These are phyloP conservation scores for Synergus itoensis DNA, from an alignment of 2,888 invertebrate genomes.

Conservation along the genomic window DNA sequence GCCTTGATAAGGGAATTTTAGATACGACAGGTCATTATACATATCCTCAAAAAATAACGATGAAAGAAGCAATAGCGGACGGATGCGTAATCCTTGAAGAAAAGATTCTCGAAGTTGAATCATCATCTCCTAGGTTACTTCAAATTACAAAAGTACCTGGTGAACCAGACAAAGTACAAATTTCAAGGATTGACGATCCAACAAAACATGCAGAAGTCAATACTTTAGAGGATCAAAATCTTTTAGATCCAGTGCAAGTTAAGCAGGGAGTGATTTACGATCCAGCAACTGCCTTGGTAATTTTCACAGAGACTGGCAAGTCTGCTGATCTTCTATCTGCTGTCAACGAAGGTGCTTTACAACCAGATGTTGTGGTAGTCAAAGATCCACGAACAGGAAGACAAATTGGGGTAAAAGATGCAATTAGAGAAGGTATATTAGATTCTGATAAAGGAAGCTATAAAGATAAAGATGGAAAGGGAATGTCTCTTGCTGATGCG, in stretches of 20 bases:
- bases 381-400: slow-evolving; percentile 85
- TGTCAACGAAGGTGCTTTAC: slow-evolving; percentile 86
- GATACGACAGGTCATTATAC: slow-evolving; percentile 89
- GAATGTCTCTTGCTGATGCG: slow-evolving; percentile 86
- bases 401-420: slow-evolving; percentile 85
- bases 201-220: slow-evolving; percentile 78
- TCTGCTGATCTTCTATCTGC: slow-evolving; percentile 88
- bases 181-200: slow-evolving; percentile 80
- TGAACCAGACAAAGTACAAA: slow-evolving; percentile 86
- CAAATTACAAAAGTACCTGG: slow-evolving; percentile 87
- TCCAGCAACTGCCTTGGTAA: slow-evolving; percentile 86
- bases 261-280: slow-evolving; percentile 88
- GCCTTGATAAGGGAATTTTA: slow-evolving; percentile 88
- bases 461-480: slow-evolving; percentile 83
- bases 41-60: slow-evolving; percentile 81
- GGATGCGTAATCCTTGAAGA: slow-evolving; percentile 83
- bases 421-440: slow-evolving; percentile 87
- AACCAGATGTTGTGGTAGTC: slow-evolving; percentile 84
- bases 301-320: slow-evolving; percentile 85
- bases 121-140: slow-evolving; percentile 82
- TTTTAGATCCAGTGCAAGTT: slow-evolving; percentile 85
- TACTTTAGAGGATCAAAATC: slow-evolving; percentile 76
- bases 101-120: slow-evolving; percentile 77
- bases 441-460: slow-evolving; percentile 86
- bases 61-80: slow-evolving; percentile 87